A percentile compares a stretch with the other conserved stretches of the same genome.
Evolutionary conservation across 2,888 invertebrate genomes (phyloP).

Genomic region (Nemotelus nigrinus): DNA sequence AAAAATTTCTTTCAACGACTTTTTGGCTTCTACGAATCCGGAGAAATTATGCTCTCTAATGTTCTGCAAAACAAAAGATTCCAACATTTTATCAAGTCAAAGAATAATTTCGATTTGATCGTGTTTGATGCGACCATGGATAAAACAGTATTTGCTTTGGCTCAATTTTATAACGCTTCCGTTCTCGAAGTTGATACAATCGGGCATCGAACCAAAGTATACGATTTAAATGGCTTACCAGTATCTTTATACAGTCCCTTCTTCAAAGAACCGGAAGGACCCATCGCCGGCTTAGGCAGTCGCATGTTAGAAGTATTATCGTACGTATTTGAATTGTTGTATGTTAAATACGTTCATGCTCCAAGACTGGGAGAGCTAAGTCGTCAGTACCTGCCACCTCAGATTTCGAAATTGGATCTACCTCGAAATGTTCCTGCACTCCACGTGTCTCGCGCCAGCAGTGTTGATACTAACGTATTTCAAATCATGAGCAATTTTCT

Average conservation of each 20-base stretch:
- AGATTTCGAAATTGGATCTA: constrained; percentile 10
- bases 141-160: constrained; percentile 62
- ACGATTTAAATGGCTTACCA: constrained; percentile 52
- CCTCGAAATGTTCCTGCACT: too few relatives aligned
- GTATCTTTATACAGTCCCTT: background rate
- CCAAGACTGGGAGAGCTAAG: constrained; percentile 45
- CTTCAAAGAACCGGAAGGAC: background rate
- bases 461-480: too few relatives aligned
- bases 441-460: too few relatives aligned
- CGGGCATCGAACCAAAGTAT: constrained; percentile 59
- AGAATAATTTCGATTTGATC: constrained; percentile 56
- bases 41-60: constrained; percentile 54
- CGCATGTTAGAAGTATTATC: background rate
- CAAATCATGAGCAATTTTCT: too few relatives aligned
- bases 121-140: constrained; percentile 62
- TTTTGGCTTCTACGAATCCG: constrained; percentile 51
- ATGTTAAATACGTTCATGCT: constrained; percentile 39
- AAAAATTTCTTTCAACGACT: background rate
- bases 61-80: constrained; percentile 55
- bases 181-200: constrained; percentile 58
- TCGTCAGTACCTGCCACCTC: background rate
- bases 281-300: background rate
- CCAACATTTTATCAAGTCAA: constrained; percentile 52
- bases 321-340: constrained; percentile 23
- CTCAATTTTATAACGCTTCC: constrained; percentile 60